A percentile compares a stretch with the other conserved stretches of the same genome.
Conservation (phyloP, 2,888 invertebrate genomes). For the Ecliptopera silaceata region DNA sequence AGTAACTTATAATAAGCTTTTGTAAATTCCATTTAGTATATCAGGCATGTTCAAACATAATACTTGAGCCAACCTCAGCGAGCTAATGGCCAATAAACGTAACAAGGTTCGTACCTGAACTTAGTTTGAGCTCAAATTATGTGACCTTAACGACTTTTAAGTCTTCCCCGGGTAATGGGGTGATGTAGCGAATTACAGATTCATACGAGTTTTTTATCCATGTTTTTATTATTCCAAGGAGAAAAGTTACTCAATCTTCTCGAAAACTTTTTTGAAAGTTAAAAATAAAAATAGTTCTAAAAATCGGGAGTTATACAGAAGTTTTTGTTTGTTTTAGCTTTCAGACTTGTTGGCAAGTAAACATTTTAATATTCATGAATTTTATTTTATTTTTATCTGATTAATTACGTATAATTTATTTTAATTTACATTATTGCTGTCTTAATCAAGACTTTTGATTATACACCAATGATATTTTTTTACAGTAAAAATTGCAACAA, state of each 20-base stretch:
- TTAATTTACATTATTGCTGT: too few relatives aligned
- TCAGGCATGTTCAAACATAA: conserved; percentile 1
- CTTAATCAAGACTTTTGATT: neutral
- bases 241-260: neutral
- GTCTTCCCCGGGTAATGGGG: neutral
- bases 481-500: conserved; percentile 2
- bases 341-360: too few relatives aligned
- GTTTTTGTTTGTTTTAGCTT: too few relatives aligned
- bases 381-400: too few relatives aligned
- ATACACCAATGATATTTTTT: neutral
- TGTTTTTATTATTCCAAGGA: too few relatives aligned
- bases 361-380: too few relatives aligned
- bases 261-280: too few relatives aligned
- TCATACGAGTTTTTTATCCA: neutral
- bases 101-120: conserved; percentile 7
- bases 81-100: conserved; percentile 18
- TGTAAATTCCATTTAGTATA: neutral
- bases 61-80: conserved; percentile 7
- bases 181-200: neutral
- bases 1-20: neutral
- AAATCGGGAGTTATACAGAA: too few relatives aligned
- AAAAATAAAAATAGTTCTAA: too few relatives aligned
- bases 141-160: conserved; percentile 15
- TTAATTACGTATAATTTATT: too few relatives aligned
- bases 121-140: conserved; percentile 18